Conservation (phyloP, 2,113 vertebrate genomes). For the Glaucidium brasilianum region DNA sequence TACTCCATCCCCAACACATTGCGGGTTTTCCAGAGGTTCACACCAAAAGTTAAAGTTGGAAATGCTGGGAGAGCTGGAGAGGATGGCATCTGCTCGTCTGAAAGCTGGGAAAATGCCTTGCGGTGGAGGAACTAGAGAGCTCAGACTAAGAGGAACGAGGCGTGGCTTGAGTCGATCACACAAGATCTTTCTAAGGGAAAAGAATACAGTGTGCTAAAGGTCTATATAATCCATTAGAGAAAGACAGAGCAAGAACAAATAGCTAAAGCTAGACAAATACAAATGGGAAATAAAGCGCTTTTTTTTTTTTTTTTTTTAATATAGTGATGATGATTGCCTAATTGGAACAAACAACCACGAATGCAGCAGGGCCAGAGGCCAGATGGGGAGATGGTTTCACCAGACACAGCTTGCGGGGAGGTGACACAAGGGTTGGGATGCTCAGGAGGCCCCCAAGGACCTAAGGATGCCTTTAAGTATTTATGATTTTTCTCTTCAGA, state of each 20-base stretch:
- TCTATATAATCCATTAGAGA: not conserved
- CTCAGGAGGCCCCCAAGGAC: not conserved
- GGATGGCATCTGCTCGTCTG: accelerated
- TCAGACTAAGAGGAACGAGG: not conserved
- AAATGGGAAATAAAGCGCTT: not conserved
- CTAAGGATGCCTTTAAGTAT: not conserved
- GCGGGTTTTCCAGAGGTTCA: not conserved
- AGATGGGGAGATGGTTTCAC: not conserved
- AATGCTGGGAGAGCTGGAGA: not conserved
- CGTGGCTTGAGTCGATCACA: too few relatives aligned
- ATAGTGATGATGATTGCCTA: not conserved
- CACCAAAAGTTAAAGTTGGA: not conserved
- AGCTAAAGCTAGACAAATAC: not conserved
- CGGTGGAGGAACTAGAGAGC: not conserved
- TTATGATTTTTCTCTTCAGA: not conserved
- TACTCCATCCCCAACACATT: not conserved
- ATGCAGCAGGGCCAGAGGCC: accelerated
- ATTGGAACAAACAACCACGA: not conserved
- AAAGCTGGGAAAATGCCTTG: not conserved
- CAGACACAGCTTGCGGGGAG: not conserved
- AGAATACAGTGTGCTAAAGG: not conserved
- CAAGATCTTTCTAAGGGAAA: not conserved
- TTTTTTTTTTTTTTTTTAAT: not conserved
- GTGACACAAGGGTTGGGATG: accelerated
- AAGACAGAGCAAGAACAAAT: not conserved